A percentile compares a stretch with the other conserved stretches of the same genome.
phyloP scores from a whole-genome alignment of 2,888 invertebrate genomes.

The Agrochola circellaris region DNA sequence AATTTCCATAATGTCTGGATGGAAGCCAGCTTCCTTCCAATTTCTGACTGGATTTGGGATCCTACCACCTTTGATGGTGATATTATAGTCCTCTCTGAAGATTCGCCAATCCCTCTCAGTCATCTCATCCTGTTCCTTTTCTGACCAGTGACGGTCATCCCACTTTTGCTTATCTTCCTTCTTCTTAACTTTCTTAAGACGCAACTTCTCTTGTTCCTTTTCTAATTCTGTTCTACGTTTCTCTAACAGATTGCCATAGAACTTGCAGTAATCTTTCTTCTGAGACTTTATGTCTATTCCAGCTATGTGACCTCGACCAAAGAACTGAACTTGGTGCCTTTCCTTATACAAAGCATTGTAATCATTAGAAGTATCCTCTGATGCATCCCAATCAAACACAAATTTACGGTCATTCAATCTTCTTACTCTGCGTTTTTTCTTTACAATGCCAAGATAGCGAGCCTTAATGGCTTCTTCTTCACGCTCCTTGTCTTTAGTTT shows the following conservation, averaged over 20 bases:
- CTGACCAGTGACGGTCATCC: slow-evolving; percentile 99
- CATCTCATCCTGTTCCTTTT: slow-evolving; percentile 98
- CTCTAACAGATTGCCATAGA: slow-evolving; percentile 98
- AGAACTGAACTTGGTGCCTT: slow-evolving; percentile 99
- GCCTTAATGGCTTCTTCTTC: slow-evolving; percentile 99
- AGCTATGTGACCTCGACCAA: slow-evolving; percentile 99
- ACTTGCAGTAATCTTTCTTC: slow-evolving; percentile 98
- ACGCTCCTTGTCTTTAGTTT: slow-evolving; percentile 96
- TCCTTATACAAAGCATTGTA: slow-evolving; percentile 99
- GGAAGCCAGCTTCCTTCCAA: slow-evolving; percentile 98
- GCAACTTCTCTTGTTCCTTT: slow-evolving; percentile 98
- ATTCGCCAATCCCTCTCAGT: slow-evolving; percentile 99
- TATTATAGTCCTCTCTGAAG: slow-evolving; percentile 99
- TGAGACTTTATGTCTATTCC: slow-evolving; percentile 99
- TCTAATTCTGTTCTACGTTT: slow-evolving; percentile 98
- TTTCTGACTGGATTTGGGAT: slow-evolving; percentile 98
- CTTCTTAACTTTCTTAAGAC: slow-evolving; percentile 97
- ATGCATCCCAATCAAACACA: slow-evolving; percentile 99
- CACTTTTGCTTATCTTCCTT: slow-evolving; percentile 99
- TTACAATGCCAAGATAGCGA: slow-evolving; percentile 97
- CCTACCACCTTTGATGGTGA: slow-evolving; percentile 98
- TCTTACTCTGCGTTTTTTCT: slow-evolving; percentile 97
- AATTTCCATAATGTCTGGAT: slow-evolving; percentile 97
- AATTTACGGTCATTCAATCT: slow-evolving; percentile 99
- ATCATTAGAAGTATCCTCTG: slow-evolving; percentile 99